A percentile compares a stretch with the other conserved stretches of the same genome.
Conservation (phyloP, 2,888 invertebrate species). For the Luffia ferchaultella region DNA sequence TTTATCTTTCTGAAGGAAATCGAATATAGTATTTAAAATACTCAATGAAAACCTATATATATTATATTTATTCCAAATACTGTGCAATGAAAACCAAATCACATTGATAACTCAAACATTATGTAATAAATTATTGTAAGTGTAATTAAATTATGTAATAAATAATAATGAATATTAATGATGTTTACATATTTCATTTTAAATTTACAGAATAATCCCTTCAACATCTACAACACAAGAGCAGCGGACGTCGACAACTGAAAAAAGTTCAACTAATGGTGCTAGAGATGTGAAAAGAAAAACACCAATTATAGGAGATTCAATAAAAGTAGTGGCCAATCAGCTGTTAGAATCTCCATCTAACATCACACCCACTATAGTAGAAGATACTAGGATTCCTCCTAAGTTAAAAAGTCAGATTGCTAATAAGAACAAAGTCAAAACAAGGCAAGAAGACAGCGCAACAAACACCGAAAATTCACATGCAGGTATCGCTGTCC, state of each 20-base stretch:
- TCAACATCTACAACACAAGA: background rate
- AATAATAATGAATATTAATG: too few relatives aligned
- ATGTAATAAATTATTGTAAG: too few relatives aligned
- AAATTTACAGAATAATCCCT: background rate
- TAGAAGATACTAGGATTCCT: slow-evolving; percentile 69
- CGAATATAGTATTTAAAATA: too few relatives aligned
- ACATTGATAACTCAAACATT: too few relatives aligned
- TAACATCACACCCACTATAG: slow-evolving; percentile 41
- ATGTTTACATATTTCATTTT: background rate
- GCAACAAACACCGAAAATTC: slow-evolving; percentile 49
- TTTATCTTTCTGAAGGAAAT: too few relatives aligned
- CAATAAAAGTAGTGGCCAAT: slow-evolving; percentile 65
- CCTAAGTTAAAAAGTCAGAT: slow-evolving; percentile 67
- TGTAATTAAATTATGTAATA: too few relatives aligned
- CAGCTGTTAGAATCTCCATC: slow-evolving; percentile 58
- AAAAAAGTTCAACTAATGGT: slow-evolving; percentile 17
- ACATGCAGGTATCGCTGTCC: slow-evolving; percentile 73
- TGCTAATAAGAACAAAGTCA: slow-evolving; percentile 42
- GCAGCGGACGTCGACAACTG: background rate
- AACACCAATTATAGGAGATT: slow-evolving; percentile 56
- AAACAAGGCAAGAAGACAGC: slow-evolving; percentile 43
- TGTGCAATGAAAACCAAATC: too few relatives aligned
- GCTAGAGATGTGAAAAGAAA: slow-evolving; percentile 47
- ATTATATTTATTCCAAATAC: too few relatives aligned
- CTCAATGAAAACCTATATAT: too few relatives aligned